These are phyloP conservation scores for Acropora tenuis DNA, from an alignment of 64 coral and sea anemone genomes.

Conservation along the genomic window DNA sequence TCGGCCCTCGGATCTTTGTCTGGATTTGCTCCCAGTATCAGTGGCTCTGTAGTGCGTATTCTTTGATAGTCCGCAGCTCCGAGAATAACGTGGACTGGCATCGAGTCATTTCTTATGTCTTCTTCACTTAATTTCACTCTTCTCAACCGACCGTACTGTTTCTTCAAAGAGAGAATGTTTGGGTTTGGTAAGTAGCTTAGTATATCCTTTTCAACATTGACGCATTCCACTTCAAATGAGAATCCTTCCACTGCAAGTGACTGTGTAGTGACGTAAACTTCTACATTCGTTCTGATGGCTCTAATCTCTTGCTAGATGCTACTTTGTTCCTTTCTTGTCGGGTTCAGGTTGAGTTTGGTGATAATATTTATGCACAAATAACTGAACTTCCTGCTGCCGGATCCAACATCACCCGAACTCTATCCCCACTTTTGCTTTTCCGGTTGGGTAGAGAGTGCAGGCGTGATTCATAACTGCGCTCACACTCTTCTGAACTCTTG, in stretches of 20 bases:
- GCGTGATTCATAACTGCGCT: not conserved
- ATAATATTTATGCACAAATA: constrained; percentile 53
- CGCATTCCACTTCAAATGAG: constrained; percentile 26
- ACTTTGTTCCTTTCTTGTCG: constrained; percentile 5
- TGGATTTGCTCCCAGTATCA: constrained; percentile 45
- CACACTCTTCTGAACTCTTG: not conserved
- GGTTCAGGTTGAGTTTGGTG: constrained; percentile 57
- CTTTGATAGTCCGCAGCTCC: constrained; percentile 40
- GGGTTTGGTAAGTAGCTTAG: constrained; percentile 48
- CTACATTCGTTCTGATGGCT: not conserved
- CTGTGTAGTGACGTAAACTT: not conserved
- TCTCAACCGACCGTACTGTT: constrained; percentile 18
- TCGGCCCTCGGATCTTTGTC: constrained; percentile 70
- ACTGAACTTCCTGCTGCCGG: constrained; percentile 51
- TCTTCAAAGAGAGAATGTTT: no score
- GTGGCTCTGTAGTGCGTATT: constrained; percentile 17
- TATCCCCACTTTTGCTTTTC: no score
- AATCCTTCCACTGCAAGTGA: constrained; percentile 41
- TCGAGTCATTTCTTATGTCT: not conserved
- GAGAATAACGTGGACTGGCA: constrained; percentile 49
- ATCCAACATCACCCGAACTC: no score
- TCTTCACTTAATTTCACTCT: constrained; percentile 47
- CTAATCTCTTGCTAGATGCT: not conserved
- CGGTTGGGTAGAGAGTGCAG: no score
- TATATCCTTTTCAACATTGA: constrained; percentile 52